Evolutionary conservation across 64 coral and sea anemone species (phyloP).

Genomic region (Catalaphyllia jardinei): DNA sequence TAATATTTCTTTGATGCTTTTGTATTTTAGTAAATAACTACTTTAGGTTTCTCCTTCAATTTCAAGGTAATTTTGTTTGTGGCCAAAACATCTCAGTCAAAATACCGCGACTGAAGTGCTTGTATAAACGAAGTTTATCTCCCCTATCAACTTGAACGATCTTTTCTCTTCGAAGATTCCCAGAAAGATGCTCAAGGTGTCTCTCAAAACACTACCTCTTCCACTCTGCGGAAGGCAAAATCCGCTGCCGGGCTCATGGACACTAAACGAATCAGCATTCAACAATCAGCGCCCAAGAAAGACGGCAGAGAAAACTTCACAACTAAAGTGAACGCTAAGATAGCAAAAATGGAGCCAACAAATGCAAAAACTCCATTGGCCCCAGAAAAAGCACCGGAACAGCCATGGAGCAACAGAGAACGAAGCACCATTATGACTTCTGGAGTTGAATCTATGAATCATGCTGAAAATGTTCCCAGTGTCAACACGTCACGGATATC

Average conservation of each 20-base stretch:
- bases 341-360: neutral
- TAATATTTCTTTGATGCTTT: too few species aligned
- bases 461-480: neutral
- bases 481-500: constrained; percentile 1
- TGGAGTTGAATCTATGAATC: neutral
- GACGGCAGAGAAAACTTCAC: neutral
- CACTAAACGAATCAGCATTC: neutral
- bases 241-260: neutral
- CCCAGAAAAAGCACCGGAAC: neutral
- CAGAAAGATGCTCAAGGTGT: neutral
- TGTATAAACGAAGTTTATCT: too few species aligned
- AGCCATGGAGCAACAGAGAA: neutral
- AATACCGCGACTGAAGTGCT: too few species aligned
- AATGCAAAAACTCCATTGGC: neutral
- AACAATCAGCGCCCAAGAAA: neutral
- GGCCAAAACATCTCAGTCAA: too few species aligned
- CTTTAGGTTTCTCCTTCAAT: too few species aligned
- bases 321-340: neutral
- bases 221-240: neutral
- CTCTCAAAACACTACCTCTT: neutral
- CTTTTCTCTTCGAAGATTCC: neutral
- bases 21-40: too few species aligned
- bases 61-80: too few species aligned
- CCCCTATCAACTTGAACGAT: too few species aligned
- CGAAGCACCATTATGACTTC: neutral